Conservation (phyloP, 2,888 invertebrate genomes). For the Azorinus chamasolen region DNA sequence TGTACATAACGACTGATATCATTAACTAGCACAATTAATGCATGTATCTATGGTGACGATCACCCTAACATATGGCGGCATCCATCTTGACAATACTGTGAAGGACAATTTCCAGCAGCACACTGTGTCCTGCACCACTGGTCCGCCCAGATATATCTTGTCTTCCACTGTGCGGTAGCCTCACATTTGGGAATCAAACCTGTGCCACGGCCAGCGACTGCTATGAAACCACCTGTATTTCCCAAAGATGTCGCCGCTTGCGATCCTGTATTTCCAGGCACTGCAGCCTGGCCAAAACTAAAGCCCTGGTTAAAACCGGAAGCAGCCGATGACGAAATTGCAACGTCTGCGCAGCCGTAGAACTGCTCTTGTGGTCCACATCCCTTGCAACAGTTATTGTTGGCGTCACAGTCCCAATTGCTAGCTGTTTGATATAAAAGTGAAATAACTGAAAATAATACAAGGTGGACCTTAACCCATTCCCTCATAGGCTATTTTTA, state of each 20-base stretch:
- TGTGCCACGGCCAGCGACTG: not conserved
- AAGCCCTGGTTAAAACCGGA: conserved; percentile 2
- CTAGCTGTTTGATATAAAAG: conserved; percentile 37
- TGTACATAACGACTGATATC: no score
- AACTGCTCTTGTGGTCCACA: conserved; percentile 71
- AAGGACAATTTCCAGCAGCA: conserved; percentile 57
- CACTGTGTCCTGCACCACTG: conserved; percentile 64
- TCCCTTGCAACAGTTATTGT: conserved; percentile 67
- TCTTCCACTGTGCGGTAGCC: conserved; percentile 37
- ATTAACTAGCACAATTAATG: no score
- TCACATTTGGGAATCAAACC: conserved; percentile 38
- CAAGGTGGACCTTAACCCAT: no score
- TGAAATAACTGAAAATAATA: no score
- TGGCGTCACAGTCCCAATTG: conserved; percentile 68
- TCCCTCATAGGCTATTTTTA: no score
- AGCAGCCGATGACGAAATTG: conserved; percentile 29
- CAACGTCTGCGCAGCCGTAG: conserved; percentile 57
- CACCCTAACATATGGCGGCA: no score
- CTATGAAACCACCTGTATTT: no score
- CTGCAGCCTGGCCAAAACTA: no score
- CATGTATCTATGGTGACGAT: no score
- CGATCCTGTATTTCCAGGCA: no score
- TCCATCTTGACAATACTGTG: conserved; percentile 49
- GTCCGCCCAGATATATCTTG: conserved; percentile 44
- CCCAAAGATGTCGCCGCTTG: no score